These are phyloP conservation scores for Clarias magur DNA, from an alignment of 2,113 vertebrate genomes.

Conservation along the genomic window DNA sequence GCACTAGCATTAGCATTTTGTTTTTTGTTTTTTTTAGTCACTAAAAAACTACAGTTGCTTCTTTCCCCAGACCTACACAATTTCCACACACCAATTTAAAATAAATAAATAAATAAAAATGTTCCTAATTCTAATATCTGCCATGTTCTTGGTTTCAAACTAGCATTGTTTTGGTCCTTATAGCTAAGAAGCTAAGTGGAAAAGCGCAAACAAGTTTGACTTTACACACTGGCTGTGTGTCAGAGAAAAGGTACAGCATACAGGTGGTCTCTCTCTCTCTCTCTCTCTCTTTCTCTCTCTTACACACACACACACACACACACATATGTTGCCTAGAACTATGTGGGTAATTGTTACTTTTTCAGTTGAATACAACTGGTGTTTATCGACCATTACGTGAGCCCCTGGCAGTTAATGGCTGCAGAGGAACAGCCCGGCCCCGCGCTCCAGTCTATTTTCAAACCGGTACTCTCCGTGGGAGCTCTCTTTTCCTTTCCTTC, in stretches of 20 bases:
- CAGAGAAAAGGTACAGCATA: neutral
- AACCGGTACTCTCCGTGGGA: neutral
- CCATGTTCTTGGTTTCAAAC: neutral
- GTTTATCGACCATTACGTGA: constrained; percentile 36
- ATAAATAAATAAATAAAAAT: neutral
- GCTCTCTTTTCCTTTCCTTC: neutral
- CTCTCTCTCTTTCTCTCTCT: too few relatives aligned
- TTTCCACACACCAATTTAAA: neutral
- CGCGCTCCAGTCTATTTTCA: constrained; percentile 33
- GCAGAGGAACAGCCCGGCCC: constrained; percentile 16
- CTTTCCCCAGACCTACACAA: neutral
- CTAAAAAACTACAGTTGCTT: neutral
- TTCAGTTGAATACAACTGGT: constrained; percentile 36
- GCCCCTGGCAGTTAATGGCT: constrained; percentile 31
- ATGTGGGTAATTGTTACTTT: constrained; percentile 38
- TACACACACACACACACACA: constrained; percentile 14
- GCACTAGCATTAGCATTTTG: neutral
- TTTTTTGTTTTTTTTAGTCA: neutral
- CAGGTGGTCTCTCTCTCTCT: neutral
- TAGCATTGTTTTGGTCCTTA: neutral
- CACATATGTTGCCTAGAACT: neutral
- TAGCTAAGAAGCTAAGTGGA: neutral
- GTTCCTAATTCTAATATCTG: neutral
- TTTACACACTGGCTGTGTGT: neutral
- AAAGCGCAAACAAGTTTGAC: neutral